These are phyloP conservation scores for Osmoderma eremita DNA, from an alignment of 2,888 invertebrate species.

Conservation along the genomic window DNA sequence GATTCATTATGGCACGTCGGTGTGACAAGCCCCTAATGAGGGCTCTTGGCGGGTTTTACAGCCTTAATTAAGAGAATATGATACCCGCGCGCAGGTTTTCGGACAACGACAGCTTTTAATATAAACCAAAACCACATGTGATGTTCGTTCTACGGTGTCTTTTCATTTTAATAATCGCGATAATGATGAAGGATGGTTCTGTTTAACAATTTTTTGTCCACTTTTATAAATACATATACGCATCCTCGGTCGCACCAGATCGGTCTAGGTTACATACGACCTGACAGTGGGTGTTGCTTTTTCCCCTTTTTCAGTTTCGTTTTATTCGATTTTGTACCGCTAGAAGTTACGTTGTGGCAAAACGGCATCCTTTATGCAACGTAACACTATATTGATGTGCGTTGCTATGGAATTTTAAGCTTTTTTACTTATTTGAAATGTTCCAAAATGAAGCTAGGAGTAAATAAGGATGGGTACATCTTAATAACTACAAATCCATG, in stretches of 20 bases:
- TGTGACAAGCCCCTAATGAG: conserved; percentile 63
- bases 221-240: conserved; percentile 31
- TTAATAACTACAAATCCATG: too few species aligned
- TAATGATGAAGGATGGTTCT: conserved; percentile 49
- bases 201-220: conserved; percentile 41
- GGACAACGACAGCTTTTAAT: conserved; percentile 58
- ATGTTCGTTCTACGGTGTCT: conserved; percentile 48
- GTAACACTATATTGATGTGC: too few species aligned
- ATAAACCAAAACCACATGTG: conserved; percentile 54
- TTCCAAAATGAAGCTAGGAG: too few species aligned
- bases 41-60: conserved; percentile 62
- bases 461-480: too few species aligned
- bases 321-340: neutral
- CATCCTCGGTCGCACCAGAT: conserved; percentile 19
- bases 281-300: neutral
- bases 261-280: conserved; percentile 17
- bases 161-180: conserved; percentile 49
- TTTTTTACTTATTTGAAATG: too few species aligned
- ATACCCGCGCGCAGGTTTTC: conserved; percentile 59
- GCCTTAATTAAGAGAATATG: conserved; percentile 64
- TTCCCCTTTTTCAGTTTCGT: neutral
- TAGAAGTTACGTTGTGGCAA: too few species aligned
- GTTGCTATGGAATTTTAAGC: too few species aligned
- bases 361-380: conserved; percentile 1
- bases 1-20: conserved; percentile 63